Base-by-base conservation (phyloP, 2,888 invertebrate genomes). In the Chrysolina oricalcia region DNA sequence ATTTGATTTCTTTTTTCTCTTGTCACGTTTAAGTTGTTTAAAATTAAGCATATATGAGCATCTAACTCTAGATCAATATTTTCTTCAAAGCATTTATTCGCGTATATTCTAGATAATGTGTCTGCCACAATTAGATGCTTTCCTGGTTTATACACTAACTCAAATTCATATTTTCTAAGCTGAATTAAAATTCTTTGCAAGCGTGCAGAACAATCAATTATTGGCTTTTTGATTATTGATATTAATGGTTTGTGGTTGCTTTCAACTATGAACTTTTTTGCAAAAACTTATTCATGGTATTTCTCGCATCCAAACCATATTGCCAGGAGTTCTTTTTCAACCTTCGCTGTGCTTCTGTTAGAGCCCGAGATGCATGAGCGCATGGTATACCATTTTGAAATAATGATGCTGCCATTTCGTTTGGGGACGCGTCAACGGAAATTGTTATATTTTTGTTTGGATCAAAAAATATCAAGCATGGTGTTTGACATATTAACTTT, bases 281-380 rank as follows among this genome's bases (percentile, higher is more conserved):
- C 81, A 79, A 78, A 84, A 0, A 81, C 21, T 62, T 73, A 73
- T 69, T 80, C 81, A 63, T 53, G 35, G 53, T 63, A 72, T 43
- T 69, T 69, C 3, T 17, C 56, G 10, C 63, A 63, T 11, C 80
- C 81, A 78, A 77, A 87, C 85, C 9, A 85, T 83, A 35, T 85
- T 85, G 27, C 85, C 6, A 88, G 73, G 0, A 86, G 84, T 79
- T 88, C 86, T 76, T 87, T 87, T 72, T 88, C 87, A 10, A 87
- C 43, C 81, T 77, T 35, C 73, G 76, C 73, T 87, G 86, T 17
- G 83, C 75, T 1, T 75, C 75, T 21, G 82, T 82, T 23, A 86
- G 68, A 13, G 84, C 80, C 73, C 83, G n/a, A n/a, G n/a, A n/a
- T n/a, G n/a, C n/a, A 78, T 86, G 87, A 8, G 84, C 83, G 23